These are phyloP conservation scores for Numida meleagris DNA, from an alignment of 2,113 vertebrate genomes.

Conservation along the genomic window DNA sequence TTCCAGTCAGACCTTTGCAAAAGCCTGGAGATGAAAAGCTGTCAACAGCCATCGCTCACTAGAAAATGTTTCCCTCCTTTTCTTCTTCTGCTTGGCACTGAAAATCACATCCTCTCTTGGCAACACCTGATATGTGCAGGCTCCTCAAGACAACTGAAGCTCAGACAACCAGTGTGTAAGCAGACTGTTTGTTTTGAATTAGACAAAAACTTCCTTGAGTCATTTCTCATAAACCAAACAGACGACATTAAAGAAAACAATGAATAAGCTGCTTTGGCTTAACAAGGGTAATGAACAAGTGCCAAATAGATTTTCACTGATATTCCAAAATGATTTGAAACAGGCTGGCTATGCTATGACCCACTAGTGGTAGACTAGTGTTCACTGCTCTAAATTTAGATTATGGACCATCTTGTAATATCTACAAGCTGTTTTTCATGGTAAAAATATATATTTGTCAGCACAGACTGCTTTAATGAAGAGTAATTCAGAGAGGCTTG, in stretches of 20 bases:
- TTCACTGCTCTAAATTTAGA: neutral
- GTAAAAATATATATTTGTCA: neutral
- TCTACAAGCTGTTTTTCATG: neutral
- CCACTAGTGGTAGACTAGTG: neutral
- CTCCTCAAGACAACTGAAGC: neutral
- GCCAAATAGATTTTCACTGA: conserved; percentile 59
- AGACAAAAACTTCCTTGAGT: conserved; percentile 64
- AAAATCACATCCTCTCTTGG: conserved; percentile 3
- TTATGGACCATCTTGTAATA: neutral
- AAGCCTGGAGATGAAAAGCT: neutral
- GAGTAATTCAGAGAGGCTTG: neutral
- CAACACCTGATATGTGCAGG: neutral
- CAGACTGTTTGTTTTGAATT: conserved; percentile 62
- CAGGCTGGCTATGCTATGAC: conserved; percentile 8
- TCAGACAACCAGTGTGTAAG: neutral
- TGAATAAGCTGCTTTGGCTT: conserved; percentile 67
- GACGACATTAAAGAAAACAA: conserved; percentile 64
- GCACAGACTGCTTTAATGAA: neutral
- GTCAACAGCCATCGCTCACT: neutral
- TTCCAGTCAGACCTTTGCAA: neutral
- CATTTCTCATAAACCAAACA: conserved; percentile 60
- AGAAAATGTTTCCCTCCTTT: neutral
- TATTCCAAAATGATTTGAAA: conserved; percentile 66
- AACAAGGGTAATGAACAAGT: conserved; percentile 41
- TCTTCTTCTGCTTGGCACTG: neutral